Conservation (phyloP, 2,797 vertebrate genomes). For the Protosalanx chinensis region DNA sequence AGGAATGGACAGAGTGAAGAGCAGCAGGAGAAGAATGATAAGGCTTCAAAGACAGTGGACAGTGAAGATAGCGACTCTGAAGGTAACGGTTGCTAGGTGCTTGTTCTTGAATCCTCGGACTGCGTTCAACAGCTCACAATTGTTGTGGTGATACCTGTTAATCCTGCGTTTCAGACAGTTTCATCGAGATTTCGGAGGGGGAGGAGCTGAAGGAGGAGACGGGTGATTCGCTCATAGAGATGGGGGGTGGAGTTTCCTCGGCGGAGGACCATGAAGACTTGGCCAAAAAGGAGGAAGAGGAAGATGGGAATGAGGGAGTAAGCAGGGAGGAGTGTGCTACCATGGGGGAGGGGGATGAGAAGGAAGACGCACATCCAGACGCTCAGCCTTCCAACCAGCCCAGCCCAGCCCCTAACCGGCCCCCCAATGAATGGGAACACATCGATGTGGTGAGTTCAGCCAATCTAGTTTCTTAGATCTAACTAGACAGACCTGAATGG, state of each 20-base stretch:
- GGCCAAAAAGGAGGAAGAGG: constrained; percentile 7
- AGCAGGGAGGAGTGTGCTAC: constrained; percentile 53
- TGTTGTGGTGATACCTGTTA: too few species aligned
- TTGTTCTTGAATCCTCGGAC: background rate
- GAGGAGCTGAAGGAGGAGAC: constrained; percentile 49
- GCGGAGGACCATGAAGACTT: constrained; percentile 33
- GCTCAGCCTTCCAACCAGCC: constrained; percentile 15
- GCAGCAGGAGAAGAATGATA: constrained; percentile 11
- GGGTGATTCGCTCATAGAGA: constrained; percentile 54
- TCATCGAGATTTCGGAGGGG: constrained; percentile 83
- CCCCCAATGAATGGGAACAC: constrained; percentile 79
- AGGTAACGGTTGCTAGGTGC: constrained; percentile 50
- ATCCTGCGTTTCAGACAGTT: constrained; percentile 73
- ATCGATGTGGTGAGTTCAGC: constrained; percentile 74
- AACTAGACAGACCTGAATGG: too few species aligned
- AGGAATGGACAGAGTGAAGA: background rate
- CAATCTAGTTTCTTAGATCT: too few species aligned
- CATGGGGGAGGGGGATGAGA: constrained; percentile 36
- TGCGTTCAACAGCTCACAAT: too few species aligned
- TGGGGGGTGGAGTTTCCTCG: constrained; percentile 49
- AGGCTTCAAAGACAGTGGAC: constrained; percentile 27
- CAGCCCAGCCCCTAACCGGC: constrained; percentile 28
- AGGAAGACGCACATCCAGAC: constrained; percentile 28
- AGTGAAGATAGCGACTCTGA: constrained; percentile 66
- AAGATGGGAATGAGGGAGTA: background rate